phyloP scores from a whole-genome alignment of 2,797 vertebrate species.

The Champsocephalus esox region DNA sequence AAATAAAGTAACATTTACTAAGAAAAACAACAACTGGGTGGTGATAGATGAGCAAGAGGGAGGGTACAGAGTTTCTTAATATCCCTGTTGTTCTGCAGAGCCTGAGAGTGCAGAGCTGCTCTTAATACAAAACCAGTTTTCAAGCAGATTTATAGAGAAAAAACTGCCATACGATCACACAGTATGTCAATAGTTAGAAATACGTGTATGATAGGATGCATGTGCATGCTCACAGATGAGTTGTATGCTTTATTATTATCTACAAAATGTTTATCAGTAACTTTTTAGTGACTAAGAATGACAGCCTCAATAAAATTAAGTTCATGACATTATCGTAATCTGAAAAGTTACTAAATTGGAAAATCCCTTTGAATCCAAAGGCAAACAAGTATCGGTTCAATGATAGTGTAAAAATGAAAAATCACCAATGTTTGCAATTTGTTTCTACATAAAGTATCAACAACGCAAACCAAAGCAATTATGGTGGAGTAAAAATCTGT shows the following conservation, averaged over 20 bases:
- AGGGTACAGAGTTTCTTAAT: conserved; percentile 8
- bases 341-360: conserved; percentile 3
- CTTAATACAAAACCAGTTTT: conserved; percentile 12
- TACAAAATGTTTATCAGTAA: background rate
- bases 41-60: background rate
- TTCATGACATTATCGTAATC: background rate
- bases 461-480: conserved; percentile 11
- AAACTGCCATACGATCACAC: background rate
- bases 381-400: conserved; percentile 7
- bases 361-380: conserved; percentile 13
- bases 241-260: too few species aligned
- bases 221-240: background rate
- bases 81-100: conserved; percentile 11
- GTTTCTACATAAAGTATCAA: background rate
- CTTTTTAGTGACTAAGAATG: conserved; percentile 4
- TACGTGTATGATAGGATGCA: background rate
- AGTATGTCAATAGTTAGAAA: background rate
- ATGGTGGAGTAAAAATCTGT: conserved; percentile 4
- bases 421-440: conserved; percentile 10
- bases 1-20: conserved; percentile 29
- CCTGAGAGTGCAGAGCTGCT: conserved; percentile 16
- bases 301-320: background rate
- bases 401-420: conserved; percentile 2
- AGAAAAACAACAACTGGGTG: background rate
- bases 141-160: background rate